A percentile compares a stretch with the other conserved stretches of the same genome.
phyloP scores from a whole-genome alignment of 2,888 invertebrate species.

The Melolontha melolontha region DNA sequence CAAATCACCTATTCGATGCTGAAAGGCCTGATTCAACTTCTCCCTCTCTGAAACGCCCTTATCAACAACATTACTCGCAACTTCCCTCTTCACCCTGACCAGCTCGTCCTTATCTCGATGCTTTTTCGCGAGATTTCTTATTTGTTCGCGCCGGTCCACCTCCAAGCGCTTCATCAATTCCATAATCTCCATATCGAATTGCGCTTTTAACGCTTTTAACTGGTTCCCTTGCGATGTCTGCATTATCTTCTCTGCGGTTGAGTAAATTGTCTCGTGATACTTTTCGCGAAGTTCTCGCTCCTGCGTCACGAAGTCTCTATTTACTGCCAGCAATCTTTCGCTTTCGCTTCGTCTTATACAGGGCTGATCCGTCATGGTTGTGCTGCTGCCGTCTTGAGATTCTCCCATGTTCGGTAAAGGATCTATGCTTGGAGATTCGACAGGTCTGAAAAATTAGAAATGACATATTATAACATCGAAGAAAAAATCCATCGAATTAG shows the following conservation, averaged over 20 bases:
- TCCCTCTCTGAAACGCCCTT: constrained; percentile 91
- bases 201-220: constrained; percentile 79
- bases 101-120: constrained; percentile 93
- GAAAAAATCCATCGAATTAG: no score
- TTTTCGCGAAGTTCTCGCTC: constrained; percentile 85
- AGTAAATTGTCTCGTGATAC: constrained; percentile 84
- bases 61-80: constrained; percentile 83
- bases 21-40: constrained; percentile 81
- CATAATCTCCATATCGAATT: constrained; percentile 78
- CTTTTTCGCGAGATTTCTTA: constrained; percentile 86
- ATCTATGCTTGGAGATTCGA: constrained; percentile 63
- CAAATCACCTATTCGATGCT: constrained; percentile 80
- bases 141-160: constrained; percentile 86
- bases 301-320: constrained; percentile 76
- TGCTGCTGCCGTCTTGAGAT: constrained; percentile 63
- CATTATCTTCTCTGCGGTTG: constrained; percentile 84
- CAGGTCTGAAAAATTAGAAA: constrained; percentile 12
- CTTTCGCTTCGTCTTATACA: constrained; percentile 73
- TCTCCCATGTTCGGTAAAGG: constrained; percentile 62
- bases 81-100: constrained; percentile 87
- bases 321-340: constrained; percentile 73
- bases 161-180: constrained; percentile 86
- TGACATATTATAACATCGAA: not conserved
- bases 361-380: constrained; percentile 63
- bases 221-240: constrained; percentile 83